Percentiles rank a stretch among this genome's conserved stretches.
phyloP scores from a whole-genome alignment of 2,888 invertebrate species.

The Antitype chi region DNA sequence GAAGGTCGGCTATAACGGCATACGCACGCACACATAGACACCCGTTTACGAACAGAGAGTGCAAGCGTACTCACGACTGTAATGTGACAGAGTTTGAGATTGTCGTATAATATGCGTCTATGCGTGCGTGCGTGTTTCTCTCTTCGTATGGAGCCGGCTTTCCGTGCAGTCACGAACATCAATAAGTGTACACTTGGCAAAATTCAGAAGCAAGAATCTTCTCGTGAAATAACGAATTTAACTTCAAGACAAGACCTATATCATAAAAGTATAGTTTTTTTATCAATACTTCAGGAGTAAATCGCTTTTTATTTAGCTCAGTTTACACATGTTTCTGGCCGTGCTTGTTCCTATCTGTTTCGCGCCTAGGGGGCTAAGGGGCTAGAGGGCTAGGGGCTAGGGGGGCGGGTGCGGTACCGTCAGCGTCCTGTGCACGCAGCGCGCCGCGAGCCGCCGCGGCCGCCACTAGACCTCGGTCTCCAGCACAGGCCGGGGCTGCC shows the following conservation, averaged over 20 bases:
- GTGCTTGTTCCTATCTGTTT: conserved; percentile 16
- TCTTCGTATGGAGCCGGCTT: background rate
- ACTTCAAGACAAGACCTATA: background rate
- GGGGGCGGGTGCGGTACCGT: conserved; percentile 81
- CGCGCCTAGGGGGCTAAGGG: conserved; percentile 22
- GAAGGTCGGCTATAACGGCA: background rate
- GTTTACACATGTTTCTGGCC: conserved; percentile 3
- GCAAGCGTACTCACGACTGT: background rate
- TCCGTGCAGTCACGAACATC: conserved; percentile 6
- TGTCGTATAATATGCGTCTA: background rate
- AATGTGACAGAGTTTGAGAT: background rate
- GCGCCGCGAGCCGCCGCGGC: conserved; percentile 88
- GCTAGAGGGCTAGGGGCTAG: conserved; percentile 42
- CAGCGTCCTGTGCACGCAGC: conserved; percentile 89
- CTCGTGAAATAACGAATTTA: background rate
- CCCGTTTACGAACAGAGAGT: background rate
- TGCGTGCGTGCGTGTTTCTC: conserved; percentile 2
- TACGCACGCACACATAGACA: conserved; percentile 16
- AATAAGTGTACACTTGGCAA: conserved; percentile 3
- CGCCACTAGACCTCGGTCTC: conserved; percentile 91
- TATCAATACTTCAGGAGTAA: background rate
- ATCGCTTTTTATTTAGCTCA: background rate
- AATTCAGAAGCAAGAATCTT: background rate
- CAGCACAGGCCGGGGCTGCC: conserved; percentile 89
- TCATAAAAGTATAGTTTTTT: background rate